phyloP scores from a whole-genome alignment of 2,888 invertebrate species.

The Bombyx huttoni region DNA sequence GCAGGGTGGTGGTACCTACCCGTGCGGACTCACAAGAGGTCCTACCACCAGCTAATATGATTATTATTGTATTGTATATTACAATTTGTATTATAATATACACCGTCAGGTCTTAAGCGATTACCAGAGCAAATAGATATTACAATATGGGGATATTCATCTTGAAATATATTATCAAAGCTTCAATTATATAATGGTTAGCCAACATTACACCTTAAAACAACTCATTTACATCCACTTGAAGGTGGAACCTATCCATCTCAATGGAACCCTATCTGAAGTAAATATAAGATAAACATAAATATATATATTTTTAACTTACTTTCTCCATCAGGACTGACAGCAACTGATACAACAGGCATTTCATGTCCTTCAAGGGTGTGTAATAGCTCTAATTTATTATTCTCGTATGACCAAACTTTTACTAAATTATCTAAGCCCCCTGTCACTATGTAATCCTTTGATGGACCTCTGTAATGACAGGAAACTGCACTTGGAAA shows the following conservation, averaged over 20 bases:
- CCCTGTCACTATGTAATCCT: slow-evolving; percentile 88
- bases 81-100: neutral
- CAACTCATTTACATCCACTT: no score
- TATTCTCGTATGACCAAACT: slow-evolving; percentile 84
- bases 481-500: slow-evolving; percentile 3
- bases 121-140: no score
- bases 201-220: no score
- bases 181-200: no score
- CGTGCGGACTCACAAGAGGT: no score
- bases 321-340: slow-evolving; percentile 91
- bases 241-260: no score
- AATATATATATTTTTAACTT: slow-evolving; percentile 34
- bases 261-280: no score
- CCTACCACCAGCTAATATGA: slow-evolving; percentile 1
- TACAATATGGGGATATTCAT: no score
- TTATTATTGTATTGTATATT: neutral
- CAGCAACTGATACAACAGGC: slow-evolving; percentile 92
- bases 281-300: neutral
- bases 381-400: slow-evolving; percentile 80
- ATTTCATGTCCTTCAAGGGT: slow-evolving; percentile 89
- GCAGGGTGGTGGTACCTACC: no score
- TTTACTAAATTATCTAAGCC: slow-evolving; percentile 92
- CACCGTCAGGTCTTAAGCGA: no score
- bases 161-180: no score
- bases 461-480: slow-evolving; percentile 64